Evolutionary conservation across 2,113 vertebrate species (phyloP).

Genomic region (Nanorana parkeri): DNA sequence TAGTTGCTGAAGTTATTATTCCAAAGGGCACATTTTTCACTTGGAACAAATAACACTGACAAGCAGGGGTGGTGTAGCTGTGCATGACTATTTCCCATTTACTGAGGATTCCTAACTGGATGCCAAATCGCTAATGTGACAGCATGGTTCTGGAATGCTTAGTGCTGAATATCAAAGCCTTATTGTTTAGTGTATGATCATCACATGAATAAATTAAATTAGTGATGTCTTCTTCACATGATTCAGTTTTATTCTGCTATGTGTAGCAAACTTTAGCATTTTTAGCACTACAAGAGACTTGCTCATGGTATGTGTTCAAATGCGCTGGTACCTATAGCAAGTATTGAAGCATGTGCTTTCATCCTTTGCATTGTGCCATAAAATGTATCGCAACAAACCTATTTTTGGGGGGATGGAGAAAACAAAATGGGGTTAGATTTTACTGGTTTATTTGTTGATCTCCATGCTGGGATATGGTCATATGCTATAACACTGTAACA

Average conservation of each 20-base stretch:
- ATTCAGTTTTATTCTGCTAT: background rate
- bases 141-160: background rate
- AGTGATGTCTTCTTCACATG: background rate
- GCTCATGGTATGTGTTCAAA: no score
- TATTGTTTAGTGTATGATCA: slow-evolving; percentile 8
- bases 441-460: no score
- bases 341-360: no score
- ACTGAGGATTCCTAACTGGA: slow-evolving; percentile 3
- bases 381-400: no score
- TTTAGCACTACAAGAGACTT: background rate
- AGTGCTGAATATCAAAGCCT: background rate
- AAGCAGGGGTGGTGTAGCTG: background rate
- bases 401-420: no score
- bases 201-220: background rate
- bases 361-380: no score
- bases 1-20: background rate
- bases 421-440: no score
- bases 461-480: no score
- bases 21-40: slow-evolving; percentile 15
- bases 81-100: slow-evolving; percentile 4
- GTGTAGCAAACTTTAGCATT: background rate
- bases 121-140: slow-evolving; percentile 7
- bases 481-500: no score
- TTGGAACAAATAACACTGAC: background rate
- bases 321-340: no score